A percentile compares a stretch with the other conserved stretches of the same genome.
Conservation (phyloP, 2,797 vertebrate genomes). For the Crypturellus tataupa region DNA sequence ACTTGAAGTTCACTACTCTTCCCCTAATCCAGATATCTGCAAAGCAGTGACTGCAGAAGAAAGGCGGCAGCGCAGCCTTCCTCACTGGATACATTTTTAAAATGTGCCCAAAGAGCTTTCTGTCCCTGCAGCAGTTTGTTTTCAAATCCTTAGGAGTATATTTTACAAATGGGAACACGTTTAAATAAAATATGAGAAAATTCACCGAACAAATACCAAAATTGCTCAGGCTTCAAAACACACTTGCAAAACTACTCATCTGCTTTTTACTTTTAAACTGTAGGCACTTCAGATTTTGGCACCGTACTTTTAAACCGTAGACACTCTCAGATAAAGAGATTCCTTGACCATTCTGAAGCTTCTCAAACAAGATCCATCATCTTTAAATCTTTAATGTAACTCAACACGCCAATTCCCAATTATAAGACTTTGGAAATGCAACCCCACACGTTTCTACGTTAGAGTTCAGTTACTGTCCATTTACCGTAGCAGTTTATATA, state of each 20-base stretch:
- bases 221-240: not conserved
- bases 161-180: not conserved
- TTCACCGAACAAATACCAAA: not conserved
- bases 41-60: not conserved
- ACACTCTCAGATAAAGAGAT: not conserved
- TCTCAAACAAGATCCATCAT: not conserved
- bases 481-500: not conserved
- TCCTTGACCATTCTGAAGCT: not conserved
- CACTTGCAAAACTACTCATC: not conserved
- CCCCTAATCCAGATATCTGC: not conserved
- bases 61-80: not conserved
- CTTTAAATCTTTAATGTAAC: not conserved
- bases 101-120: not conserved
- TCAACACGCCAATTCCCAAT: not conserved
- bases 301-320: not conserved
- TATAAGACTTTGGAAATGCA: not conserved
- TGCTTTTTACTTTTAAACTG: not conserved
- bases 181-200: not conserved
- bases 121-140: not conserved
- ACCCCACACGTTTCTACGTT: not conserved
- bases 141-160: not conserved
- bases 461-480: not conserved
- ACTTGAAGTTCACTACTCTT: not conserved
- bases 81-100: not conserved
- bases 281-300: not conserved